A percentile compares a stretch with the other conserved stretches of the same genome.
Conservation (phyloP, 2,113 vertebrate genomes). For the Galeopterus variegatus region DNA sequence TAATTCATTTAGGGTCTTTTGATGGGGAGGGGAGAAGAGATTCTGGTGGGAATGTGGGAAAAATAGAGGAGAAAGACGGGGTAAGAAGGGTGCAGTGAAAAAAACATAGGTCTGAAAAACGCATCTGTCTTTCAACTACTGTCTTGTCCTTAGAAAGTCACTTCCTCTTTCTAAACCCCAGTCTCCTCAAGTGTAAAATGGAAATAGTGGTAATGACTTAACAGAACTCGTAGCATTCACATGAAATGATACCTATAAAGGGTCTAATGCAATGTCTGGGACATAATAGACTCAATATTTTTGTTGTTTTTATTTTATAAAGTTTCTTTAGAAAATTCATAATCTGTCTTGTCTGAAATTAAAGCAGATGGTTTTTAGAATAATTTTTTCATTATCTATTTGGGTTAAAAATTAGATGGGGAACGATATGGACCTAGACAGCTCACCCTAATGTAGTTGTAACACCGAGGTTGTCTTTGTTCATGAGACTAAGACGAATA, state of each 20-base stretch:
- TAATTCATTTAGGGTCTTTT: neutral
- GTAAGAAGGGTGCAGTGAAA: neutral
- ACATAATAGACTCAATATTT: neutral
- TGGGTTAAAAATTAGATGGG: neutral
- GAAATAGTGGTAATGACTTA: too few relatives aligned
- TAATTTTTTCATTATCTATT: neutral
- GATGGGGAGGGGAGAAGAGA: neutral
- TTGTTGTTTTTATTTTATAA: neutral
- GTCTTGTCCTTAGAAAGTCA: neutral
- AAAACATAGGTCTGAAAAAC: neutral
- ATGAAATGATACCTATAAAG: neutral
- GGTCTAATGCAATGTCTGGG: neutral
- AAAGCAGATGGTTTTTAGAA: neutral
- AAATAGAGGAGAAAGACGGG: neutral
- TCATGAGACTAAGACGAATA: neutral
- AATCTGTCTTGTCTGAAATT: neutral
- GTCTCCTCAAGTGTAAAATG: neutral
- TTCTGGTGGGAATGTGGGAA: neutral
- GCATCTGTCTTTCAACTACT: neutral
- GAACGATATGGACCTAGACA: neutral
- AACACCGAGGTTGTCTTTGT: neutral
- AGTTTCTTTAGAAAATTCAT: neutral
- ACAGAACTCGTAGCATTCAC: neutral
- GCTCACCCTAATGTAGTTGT: too few relatives aligned
- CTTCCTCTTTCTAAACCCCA: neutral